A percentile compares a stretch with the other conserved stretches of the same genome.
phyloP scores from a whole-genome alignment of 2,888 invertebrate species.

The Idaea dimidiata region DNA sequence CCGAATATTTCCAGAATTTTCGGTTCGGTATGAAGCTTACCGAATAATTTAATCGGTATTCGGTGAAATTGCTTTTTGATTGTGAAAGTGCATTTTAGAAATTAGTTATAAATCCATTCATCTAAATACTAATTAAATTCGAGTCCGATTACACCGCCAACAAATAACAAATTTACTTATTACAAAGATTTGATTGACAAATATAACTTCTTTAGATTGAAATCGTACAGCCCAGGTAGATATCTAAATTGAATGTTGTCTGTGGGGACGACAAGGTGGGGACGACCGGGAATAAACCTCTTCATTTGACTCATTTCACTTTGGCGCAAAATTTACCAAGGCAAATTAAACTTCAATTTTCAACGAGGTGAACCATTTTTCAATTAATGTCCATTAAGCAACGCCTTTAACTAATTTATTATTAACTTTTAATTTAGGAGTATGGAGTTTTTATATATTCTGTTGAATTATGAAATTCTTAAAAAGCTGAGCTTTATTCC shows the following conservation, averaged over 20 bases:
- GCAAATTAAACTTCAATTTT: slow-evolving; percentile 18
- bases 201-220: not conserved
- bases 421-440: not conserved
- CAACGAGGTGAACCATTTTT: slow-evolving; percentile 16
- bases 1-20: too few species aligned
- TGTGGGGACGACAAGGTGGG: too few species aligned
- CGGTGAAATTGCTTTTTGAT: too few species aligned
- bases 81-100: too few species aligned
- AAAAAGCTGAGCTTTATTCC: not conserved
- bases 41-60: too few species aligned
- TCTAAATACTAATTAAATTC: not conserved
- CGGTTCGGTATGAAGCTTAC: too few species aligned
- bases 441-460: not conserved
- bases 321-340: slow-evolving; percentile 14
- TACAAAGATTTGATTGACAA: not conserved
- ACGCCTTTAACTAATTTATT: slow-evolving; percentile 11
- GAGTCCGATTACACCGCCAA: not conserved
- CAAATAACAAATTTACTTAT: not conserved
- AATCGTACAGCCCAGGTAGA: not conserved
- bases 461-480: not conserved
- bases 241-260: not conserved
- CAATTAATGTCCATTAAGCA: slow-evolving; percentile 15
- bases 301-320: not conserved
- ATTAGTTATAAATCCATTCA: not conserved
- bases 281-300: too few species aligned